Evolutionary conservation across 2,888 invertebrate genomes (phyloP).

Genomic region (Cyrtodaria siliqua): DNA sequence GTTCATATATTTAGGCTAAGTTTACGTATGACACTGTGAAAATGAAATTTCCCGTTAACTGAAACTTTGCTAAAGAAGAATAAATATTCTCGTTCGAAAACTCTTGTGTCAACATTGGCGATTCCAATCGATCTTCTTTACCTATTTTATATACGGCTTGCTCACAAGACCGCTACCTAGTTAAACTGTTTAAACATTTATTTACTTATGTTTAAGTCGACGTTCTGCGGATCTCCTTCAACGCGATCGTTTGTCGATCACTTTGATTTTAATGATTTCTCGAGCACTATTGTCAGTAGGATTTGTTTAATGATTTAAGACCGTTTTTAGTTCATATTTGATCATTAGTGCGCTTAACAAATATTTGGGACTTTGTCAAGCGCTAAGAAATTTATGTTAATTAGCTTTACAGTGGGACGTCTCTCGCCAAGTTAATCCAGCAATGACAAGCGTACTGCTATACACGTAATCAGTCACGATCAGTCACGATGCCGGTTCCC

Average conservation of each 20-base stretch:
- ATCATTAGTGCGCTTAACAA: constrained; percentile 26
- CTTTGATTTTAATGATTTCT: constrained; percentile 28
- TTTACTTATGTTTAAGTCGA: constrained; percentile 5
- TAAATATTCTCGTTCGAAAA: constrained; percentile 19
- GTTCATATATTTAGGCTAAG: too few species aligned
- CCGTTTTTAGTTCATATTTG: constrained; percentile 8
- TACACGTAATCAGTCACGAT: too few species aligned
- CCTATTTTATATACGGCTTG: constrained; percentile 29
- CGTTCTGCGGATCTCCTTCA: not conserved
- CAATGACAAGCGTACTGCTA: too few species aligned
- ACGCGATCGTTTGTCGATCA: not conserved
- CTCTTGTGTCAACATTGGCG: constrained; percentile 39
- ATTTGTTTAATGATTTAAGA: constrained; percentile 39
- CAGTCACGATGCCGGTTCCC: too few species aligned
- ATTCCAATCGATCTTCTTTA: constrained; percentile 42
- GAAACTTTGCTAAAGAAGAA: constrained; percentile 13
- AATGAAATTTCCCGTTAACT: constrained; percentile 26
- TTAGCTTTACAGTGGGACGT: too few species aligned
- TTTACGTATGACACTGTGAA: not conserved
- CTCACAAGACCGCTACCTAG: constrained; percentile 12
- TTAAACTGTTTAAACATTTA: constrained; percentile 41
- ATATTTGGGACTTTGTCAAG: constrained; percentile 16
- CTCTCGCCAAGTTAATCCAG: too few species aligned
- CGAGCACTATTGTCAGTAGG: constrained; percentile 27
- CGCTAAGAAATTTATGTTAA: too few species aligned